Conservation (phyloP, 1,140 invertebrate species). For the Drosophila setifemur region DNA sequence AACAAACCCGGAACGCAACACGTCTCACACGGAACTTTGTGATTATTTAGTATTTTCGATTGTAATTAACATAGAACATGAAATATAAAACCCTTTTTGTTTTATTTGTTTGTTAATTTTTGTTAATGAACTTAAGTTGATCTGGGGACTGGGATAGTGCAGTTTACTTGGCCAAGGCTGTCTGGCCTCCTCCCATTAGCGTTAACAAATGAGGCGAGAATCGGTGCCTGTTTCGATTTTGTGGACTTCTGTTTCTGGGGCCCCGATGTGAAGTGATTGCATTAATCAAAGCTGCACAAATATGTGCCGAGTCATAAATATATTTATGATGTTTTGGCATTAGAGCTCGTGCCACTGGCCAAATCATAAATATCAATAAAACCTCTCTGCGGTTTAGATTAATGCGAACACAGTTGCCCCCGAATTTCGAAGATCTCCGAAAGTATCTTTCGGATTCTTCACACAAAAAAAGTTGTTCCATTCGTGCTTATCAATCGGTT, state of each 20-base stretch:
- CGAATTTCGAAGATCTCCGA: not conserved
- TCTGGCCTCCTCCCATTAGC: slow-evolving; percentile 1
- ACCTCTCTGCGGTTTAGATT: slow-evolving; percentile 28
- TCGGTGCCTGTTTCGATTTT: not conserved
- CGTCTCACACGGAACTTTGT: slow-evolving; percentile 8
- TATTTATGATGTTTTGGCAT: slow-evolving; percentile 39
- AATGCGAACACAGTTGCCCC: slow-evolving; percentile 1
- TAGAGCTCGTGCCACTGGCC: slow-evolving; percentile 18
- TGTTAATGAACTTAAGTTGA: not conserved
- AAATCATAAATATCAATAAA: slow-evolving; percentile 66
- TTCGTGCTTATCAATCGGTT: slow-evolving; percentile 42
- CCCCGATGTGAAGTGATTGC: slow-evolving; percentile 36
- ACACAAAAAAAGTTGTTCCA: not conserved
- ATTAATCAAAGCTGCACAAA: slow-evolving; percentile 76
- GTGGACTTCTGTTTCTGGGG: slow-evolving; percentile 1
- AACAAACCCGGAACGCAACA: slow-evolving; percentile 7
- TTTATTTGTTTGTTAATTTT: no score
- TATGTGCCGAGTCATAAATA: slow-evolving; percentile 63
- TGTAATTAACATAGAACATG: slow-evolving; percentile 4
- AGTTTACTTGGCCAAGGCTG: slow-evolving; percentile 31
- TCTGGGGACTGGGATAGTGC: not conserved
- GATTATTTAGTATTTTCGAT: slow-evolving; percentile 17
- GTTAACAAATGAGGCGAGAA: slow-evolving; percentile 1
- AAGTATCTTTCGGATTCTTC: not conserved
- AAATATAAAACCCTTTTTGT: no score